Conservation (phyloP, 1,140 invertebrate species). For the Dendrolimus kikuchii region DNA sequence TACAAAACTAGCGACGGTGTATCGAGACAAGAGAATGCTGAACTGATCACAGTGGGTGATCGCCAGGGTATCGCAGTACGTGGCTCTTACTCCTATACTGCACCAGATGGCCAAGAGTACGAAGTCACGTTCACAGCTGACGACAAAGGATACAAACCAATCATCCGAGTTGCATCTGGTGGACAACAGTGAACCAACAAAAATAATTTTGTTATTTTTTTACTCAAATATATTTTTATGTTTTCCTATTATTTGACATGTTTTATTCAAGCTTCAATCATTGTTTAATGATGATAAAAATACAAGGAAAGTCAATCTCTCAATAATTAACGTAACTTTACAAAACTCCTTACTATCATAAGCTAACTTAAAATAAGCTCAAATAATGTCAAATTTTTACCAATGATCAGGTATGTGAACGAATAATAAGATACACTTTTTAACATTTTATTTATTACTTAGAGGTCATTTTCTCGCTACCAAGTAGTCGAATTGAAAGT, state of each 20-base stretch:
- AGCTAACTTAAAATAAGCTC: no score
- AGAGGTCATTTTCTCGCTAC: no score
- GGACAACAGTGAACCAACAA: constrained; percentile 28
- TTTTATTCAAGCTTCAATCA: no score
- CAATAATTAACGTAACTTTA: no score
- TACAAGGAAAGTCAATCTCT: no score
- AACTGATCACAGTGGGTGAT: constrained; percentile 67
- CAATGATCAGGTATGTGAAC: no score
- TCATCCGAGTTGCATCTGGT: constrained; percentile 26
- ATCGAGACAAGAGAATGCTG: constrained; percentile 57
- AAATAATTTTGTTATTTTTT: constrained; percentile 5
- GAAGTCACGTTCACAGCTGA: constrained; percentile 76
- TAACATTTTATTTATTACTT: no score
- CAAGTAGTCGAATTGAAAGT: no score
- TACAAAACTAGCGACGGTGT: constrained; percentile 66
- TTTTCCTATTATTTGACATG: constrained; percentile 4
- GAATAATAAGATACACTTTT: no score
- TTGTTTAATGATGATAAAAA: no score
- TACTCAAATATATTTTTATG: constrained; percentile 3
- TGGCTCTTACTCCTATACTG: constrained; percentile 75
- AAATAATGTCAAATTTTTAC: no score
- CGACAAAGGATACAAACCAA: constrained; percentile 74
- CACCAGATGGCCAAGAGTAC: constrained; percentile 80
- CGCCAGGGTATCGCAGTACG: constrained; percentile 76
- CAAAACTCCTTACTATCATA: no score